Conservation (phyloP, 2,797 vertebrate species). For the Carduelis carduelis region DNA sequence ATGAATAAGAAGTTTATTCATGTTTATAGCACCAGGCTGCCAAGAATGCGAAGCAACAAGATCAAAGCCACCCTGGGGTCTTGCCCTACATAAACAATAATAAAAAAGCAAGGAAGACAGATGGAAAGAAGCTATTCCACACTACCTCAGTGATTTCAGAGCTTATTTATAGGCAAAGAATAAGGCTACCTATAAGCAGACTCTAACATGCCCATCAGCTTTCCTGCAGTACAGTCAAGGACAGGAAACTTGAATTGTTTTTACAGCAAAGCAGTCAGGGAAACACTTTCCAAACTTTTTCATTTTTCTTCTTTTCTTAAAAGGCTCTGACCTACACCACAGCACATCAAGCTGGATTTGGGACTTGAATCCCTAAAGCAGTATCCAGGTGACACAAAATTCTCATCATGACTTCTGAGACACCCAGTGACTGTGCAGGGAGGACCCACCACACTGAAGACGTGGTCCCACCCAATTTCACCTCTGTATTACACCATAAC, state of each 20-base stretch:
- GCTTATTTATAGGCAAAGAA: slow-evolving; percentile 5
- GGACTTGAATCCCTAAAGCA: neutral
- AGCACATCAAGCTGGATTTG: neutral
- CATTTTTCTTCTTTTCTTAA: neutral
- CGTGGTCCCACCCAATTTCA: too few species aligned
- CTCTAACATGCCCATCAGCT: neutral
- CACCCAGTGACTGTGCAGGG: accelerated
- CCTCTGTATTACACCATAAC: neutral
- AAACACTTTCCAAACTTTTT: neutral
- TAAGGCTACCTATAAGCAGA: neutral
- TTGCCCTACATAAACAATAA: slow-evolving; percentile 41
- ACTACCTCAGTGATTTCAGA: neutral
- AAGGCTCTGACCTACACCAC: neutral
- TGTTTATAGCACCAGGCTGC: neutral
- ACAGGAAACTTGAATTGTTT: neutral
- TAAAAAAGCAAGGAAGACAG: slow-evolving; percentile 17
- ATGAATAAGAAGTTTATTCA: slow-evolving; percentile 11
- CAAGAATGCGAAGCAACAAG: slow-evolving; percentile 7
- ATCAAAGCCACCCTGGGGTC: slow-evolving; percentile 38
- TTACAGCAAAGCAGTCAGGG: neutral
- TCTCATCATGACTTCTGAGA: accelerated
- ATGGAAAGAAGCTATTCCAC: neutral
- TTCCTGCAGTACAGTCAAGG: neutral
- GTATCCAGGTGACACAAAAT: neutral
- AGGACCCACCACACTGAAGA: accelerated